Evolutionary conservation across 1,140 invertebrate species (phyloP), one percentile per base, ranked within the genome.

Genomic region (Contarinia nasturtii): DNA sequence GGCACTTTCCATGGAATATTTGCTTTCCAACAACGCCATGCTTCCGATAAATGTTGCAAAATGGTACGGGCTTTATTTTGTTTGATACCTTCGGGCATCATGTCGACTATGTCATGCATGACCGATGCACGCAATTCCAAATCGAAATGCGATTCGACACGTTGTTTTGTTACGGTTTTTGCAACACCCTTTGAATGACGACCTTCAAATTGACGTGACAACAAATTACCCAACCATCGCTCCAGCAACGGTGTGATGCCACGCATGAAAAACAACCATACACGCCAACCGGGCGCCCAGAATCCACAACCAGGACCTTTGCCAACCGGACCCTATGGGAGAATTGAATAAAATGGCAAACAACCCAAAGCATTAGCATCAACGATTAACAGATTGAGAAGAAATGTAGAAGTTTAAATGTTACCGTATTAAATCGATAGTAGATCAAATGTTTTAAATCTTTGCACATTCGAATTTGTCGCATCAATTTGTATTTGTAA

Each of bases 1-100:
- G 96, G 96, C 2, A 98, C 90, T 73, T 99, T 99, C 96, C 96
- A 99, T 0, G 96, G 96, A 59, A 98, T 99, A 67, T 99, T 99
- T 0, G 96, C 96, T 62, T 99, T 99, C 96, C 96, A 99, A 65
- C 93, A 98, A 49, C 96, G 68, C 96, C 95, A 99, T 0, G 96
- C 96, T 69, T 99, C 96, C 48, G 90, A 96, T 33, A 99, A 69
- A 76, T 99, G 96, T 61, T 99, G 95, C 52, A 99, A 68, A 55
- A 99, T 99, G 0, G 95, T 98, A 52, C 94, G 75, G 0, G 96
- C 96, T 66, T 99, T 99, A 66, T 98, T 98, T 61, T 98, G 94
- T 59, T 98, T 99, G 55, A 99, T 98, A 51, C 95, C 95, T 69
- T 99, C 95, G 0, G 96, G 96, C 96, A 99, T 99, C 95, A 99